Conservation (phyloP, 2,113 vertebrate genomes). For the Alligator mississippiensis region DNA sequence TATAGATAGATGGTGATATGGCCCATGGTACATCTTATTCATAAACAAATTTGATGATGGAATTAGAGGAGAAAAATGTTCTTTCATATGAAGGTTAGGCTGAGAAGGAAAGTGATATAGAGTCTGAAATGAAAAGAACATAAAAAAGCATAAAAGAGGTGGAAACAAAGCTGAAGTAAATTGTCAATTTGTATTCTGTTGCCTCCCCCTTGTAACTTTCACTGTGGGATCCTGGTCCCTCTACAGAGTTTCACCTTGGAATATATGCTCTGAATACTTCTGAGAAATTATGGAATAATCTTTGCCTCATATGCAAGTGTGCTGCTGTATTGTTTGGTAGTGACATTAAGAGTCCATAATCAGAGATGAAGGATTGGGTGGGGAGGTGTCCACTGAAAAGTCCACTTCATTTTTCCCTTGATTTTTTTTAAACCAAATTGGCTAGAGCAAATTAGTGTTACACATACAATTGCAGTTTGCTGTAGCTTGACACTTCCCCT, state of each 20-base stretch:
- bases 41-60: neutral
- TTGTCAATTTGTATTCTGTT: neutral
- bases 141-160: conserved; percentile 9
- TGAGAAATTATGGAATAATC: neutral
- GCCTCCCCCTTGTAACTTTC: neutral
- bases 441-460: conserved; percentile 20
- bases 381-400: no score
- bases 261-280: neutral
- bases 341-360: neutral
- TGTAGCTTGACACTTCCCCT: neutral
- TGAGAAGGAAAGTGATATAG: neutral
- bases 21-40: neutral
- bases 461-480: neutral
- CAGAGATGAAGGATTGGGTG: neutral
- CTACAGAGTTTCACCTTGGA: neutral
- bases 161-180: conserved; percentile 28
- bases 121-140: conserved; percentile 12
- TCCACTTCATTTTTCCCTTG: neutral
- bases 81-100: conserved; percentile 13
- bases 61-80: neutral
- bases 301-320: neutral
- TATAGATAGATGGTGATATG: neutral
- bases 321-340: neutral
- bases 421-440: neutral
- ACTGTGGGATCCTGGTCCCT: neutral